phyloP scores from a whole-genome alignment of 1,140 invertebrate genomes.

The Hyles euphorbiae region DNA sequence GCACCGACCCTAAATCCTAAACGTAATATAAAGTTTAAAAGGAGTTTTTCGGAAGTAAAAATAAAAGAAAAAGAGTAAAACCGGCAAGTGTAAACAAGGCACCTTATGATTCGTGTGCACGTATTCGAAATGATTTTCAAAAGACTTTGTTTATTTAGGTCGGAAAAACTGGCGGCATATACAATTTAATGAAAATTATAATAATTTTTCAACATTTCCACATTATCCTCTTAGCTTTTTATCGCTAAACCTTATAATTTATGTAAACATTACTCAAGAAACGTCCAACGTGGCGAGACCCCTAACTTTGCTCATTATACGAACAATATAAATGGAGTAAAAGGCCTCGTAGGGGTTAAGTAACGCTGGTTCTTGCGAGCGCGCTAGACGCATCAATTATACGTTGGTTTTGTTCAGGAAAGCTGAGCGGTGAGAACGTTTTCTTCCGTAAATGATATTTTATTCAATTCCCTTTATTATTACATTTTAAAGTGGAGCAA shows the following conservation, averaged over 20 bases:
- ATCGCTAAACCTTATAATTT: slow-evolving; percentile 36
- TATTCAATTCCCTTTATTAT: no score
- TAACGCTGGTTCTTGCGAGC: slow-evolving; percentile 14
- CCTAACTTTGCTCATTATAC: slow-evolving; percentile 17
- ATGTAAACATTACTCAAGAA: slow-evolving; percentile 29
- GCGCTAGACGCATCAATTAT: slow-evolving; percentile 26
- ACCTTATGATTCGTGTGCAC: no score
- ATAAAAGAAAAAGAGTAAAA: no score
- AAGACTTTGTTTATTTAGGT: no score
- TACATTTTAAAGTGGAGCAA: no score
- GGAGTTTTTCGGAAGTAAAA: no score
- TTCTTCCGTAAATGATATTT: neutral
- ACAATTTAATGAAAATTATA: no score
- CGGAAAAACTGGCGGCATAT: no score
- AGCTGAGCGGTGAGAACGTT: slow-evolving; percentile 3
- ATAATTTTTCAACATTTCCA: slow-evolving; percentile 24
- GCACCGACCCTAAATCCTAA: no score
- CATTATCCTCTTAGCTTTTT: slow-evolving; percentile 26
- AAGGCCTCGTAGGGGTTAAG: slow-evolving; percentile 17
- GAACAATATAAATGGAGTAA: slow-evolving; percentile 13
- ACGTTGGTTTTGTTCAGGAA: slow-evolving; percentile 14
- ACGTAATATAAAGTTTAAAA: no score
- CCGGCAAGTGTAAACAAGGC: no score
- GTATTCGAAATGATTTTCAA: no score
- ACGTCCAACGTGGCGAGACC: slow-evolving; percentile 20